Evolutionary conservation across 2,113 vertebrate genomes (phyloP), one percentile per base, ranked within the genome.

Genomic region (Centrocercus urophasianus): DNA sequence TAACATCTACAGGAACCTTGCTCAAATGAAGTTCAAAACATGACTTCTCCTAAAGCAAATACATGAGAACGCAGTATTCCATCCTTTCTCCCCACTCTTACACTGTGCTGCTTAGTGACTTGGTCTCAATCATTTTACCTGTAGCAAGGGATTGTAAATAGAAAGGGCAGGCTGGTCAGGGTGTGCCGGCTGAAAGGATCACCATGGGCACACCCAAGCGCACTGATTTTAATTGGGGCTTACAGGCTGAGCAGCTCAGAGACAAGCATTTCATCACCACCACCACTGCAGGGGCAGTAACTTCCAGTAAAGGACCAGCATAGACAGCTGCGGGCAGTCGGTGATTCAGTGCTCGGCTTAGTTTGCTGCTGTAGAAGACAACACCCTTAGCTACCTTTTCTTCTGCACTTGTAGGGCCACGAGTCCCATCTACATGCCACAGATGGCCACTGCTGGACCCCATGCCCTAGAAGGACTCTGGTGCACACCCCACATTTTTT

Each of bases 301-400:
- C 85, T 76, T 36, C 64, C 40, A 50, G 30, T 1, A 57, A 20
- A 47, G 52, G 70, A 81, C 47, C 4, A 1, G 70, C 34, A 63
- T 0, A 2, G 80, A 76, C 20, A 0, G 59, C 89, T 91, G 85
- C n/a, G 4, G 85, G 89, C 93, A 72, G 34, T 34, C 59, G 22
- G 40, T 85, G 89, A 85, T 54, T 85, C 85, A 85, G 27, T 36
- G 81, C 65, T 85, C 81, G 40, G 42, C 38, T 73, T 72, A 63
- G 52, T 73, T 63, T 82, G 36, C 71, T 77, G 27, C 56, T 72
- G 43, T 8, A 40, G 47, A 89, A 85, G 85, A 82, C 75, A 82
- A 82, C 65, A 85, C 85, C 76, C 89, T 89, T 18, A 90, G 90
- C 79, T 85, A 95, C 56, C 43, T 80, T 63, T 93, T 73, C 42